Evolutionary conservation across 1,140 invertebrate genomes (phyloP), one percentile per base, ranked within the genome.

Genomic region (Drosophila sp.): DNA sequence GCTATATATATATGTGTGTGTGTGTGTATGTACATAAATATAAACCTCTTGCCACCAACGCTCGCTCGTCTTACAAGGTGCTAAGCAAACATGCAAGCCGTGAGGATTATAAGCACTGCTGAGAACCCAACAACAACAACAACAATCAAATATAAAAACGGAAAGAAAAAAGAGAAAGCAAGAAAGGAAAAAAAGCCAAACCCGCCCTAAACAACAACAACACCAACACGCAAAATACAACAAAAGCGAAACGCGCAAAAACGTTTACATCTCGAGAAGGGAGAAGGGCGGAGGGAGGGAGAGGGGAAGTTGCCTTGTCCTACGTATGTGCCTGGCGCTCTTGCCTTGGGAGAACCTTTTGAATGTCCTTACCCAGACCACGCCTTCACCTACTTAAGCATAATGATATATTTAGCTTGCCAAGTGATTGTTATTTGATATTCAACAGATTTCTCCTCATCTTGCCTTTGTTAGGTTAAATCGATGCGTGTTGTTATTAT

Each of bases 341-440:
- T 60, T 50, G 23, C 6, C n/a, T 47, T 47, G 6, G 44, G 17
- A 38, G 35, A 50, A 27, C 44, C 44, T 50, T 50, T 50, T 63
- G 50, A 73, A 65, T 61, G 47, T 23, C 44, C 30, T 27, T 32
- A n/a, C n/a, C 30, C 67, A 54, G 33, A 55, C 54, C 55, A 33
- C 55, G 6, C n/a, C 82, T 77, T 79, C 72, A 79, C 83, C 85
- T 90, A 89, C 85, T 89, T 89, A 89, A 71, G 78, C 85, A 90
- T 89, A 89, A 89, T 89, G 85, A 89, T 89, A 89, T 89, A 89
- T 89, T 89, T 89, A 90, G 80, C 85, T 85, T 89, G 72, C 85
- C 80, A 89, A 89, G 85, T 89, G 85, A 90, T 89, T 89, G 85
- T 89, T 89, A 89, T 89, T 89, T 90, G 85, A 89, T 89, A 89